Conservation (phyloP, 2,113 vertebrate species). For the Mastomys natalensis region DNA sequence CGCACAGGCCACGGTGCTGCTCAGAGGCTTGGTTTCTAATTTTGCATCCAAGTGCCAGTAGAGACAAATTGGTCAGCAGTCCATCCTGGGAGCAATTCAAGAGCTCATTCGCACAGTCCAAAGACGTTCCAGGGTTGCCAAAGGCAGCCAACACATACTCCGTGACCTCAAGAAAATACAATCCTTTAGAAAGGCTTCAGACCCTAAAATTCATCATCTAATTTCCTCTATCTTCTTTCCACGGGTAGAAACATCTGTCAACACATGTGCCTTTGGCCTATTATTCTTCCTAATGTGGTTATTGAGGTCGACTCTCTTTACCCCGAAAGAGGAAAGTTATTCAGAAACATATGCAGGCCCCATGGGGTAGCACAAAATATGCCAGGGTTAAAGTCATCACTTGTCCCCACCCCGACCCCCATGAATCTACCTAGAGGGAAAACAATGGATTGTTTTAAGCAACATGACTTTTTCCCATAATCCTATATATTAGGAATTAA, state of each 20-base stretch:
- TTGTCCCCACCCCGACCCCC: neutral
- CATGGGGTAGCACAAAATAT: neutral
- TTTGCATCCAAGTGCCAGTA: slow-evolving; percentile 59
- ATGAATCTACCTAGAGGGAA: slow-evolving; percentile 55
- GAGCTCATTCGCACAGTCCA: slow-evolving; percentile 55
- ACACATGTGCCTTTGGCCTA: slow-evolving; percentile 62
- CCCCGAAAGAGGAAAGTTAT: neutral
- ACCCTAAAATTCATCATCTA: slow-evolving; percentile 73
- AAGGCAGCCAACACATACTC: slow-evolving; percentile 60
- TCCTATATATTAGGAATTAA: slow-evolving; percentile 74
- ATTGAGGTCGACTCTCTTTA: slow-evolving; percentile 55
- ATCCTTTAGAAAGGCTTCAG: slow-evolving; percentile 61
- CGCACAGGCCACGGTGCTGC: neutral
- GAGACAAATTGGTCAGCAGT: slow-evolving; percentile 70
- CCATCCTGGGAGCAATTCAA: slow-evolving; percentile 68
- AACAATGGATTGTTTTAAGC: slow-evolving; percentile 60
- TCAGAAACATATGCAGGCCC: slow-evolving; percentile 20
- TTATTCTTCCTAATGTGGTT: slow-evolving; percentile 69
- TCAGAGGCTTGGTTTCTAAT: slow-evolving; percentile 68
- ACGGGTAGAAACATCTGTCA: slow-evolving; percentile 73
- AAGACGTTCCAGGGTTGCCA: slow-evolving; percentile 66
- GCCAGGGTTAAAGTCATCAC: slow-evolving; percentile 45
- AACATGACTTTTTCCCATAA: slow-evolving; percentile 62
- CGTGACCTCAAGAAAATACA: slow-evolving; percentile 65
- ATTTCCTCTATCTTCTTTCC: slow-evolving; percentile 71